Conservation (phyloP, 2,113 vertebrate genomes). For the Pavo muticus region DNA sequence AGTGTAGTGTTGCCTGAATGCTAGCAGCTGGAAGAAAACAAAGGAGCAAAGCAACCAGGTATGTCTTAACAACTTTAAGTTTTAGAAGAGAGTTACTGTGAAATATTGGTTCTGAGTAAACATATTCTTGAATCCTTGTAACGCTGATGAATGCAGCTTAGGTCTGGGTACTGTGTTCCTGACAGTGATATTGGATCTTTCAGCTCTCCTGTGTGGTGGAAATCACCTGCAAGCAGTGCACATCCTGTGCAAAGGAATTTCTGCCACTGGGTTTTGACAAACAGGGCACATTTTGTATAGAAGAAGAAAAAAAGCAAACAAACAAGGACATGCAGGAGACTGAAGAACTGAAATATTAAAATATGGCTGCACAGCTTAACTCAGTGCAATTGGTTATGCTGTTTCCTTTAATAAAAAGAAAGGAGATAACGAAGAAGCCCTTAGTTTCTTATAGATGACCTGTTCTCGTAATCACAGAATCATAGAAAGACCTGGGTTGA, state of each 20-base stretch:
- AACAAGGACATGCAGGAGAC: background rate
- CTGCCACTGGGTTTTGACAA: background rate
- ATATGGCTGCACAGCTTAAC: background rate
- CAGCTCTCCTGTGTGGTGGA: background rate
- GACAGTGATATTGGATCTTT: background rate
- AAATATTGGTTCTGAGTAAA: background rate
- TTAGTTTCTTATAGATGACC: background rate
- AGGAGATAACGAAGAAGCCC: background rate
- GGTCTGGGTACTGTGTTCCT: background rate
- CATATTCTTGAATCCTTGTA: background rate
- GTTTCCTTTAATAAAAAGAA: background rate
- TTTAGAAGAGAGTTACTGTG: background rate
- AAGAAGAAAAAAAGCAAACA: background rate
- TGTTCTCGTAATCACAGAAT: background rate
- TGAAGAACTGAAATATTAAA: background rate
- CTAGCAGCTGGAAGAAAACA: background rate
- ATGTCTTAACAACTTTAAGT: background rate
- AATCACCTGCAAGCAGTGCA: background rate
- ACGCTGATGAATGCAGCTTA: background rate
- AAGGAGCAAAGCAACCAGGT: background rate
- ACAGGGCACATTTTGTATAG: background rate
- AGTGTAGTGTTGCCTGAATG: background rate
- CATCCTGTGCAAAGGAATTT: background rate
- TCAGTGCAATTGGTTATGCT: background rate
- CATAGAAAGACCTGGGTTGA: too few species aligned